These are phyloP conservation scores for Nomada lathburiana DNA, from an alignment of 2,888 invertebrate species.

Conservation along the genomic window DNA sequence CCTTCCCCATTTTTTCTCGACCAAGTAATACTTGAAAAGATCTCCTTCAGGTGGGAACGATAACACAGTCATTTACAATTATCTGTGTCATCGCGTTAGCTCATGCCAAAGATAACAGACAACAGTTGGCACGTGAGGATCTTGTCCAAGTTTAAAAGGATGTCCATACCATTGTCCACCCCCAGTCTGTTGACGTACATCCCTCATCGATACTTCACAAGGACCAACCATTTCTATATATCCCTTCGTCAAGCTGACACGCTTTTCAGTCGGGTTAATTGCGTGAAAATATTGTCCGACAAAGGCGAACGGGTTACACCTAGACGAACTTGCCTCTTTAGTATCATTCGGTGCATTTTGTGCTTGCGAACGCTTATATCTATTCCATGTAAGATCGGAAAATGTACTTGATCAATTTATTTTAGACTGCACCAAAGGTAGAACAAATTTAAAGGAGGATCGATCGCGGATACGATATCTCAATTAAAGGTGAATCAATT, in stretches of 20 bases:
- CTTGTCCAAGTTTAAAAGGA: conserved; percentile 48
- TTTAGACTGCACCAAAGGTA: too few relatives aligned
- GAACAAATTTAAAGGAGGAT: too few relatives aligned
- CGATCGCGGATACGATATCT: too few relatives aligned
- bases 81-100: conserved; percentile 58
- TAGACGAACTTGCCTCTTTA: not conserved
- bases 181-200: conserved; percentile 57
- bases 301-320: conserved; percentile 7
- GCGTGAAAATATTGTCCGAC: conserved; percentile 49
- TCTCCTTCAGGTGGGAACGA: conserved; percentile 17
- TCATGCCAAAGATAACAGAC: conserved; percentile 25
- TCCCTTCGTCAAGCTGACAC: conserved; percentile 15
- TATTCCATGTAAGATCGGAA: too few relatives aligned
- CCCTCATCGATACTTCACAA: conserved; percentile 36
- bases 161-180: conserved; percentile 35
- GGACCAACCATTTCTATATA: conserved; percentile 5
- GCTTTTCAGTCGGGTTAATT: conserved; percentile 46
- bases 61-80: conserved; percentile 60
- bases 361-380: not conserved
- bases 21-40: not conserved
- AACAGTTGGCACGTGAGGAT: conserved; percentile 32
- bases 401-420: too few relatives aligned
- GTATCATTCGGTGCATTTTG: not conserved
- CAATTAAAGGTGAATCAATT: too few relatives aligned
- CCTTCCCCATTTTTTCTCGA: not conserved